A percentile compares a stretch with the other conserved stretches of the same genome.
Evolutionary conservation across 2,888 invertebrate species (phyloP).

Genomic region (Neuroscelio doddi): DNA sequence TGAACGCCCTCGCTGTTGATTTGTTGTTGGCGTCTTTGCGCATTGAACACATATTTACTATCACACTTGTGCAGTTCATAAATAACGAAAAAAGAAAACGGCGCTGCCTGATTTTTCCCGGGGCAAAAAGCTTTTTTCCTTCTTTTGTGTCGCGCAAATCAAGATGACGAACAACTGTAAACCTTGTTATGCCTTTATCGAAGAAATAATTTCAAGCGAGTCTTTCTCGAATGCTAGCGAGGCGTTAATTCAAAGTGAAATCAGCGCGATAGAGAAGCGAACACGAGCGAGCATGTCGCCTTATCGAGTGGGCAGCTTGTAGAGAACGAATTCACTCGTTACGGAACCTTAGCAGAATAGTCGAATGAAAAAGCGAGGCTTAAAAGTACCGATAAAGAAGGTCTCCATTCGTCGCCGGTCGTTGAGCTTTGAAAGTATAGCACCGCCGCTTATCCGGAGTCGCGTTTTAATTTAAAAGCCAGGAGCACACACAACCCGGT

Average conservation of each 20-base stretch:
- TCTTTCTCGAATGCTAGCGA: constrained; percentile 5
- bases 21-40: constrained; percentile 13
- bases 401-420: constrained; percentile 28
- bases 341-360: constrained; percentile 19
- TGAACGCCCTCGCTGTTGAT: constrained; percentile 16
- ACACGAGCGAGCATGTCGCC: constrained; percentile 24
- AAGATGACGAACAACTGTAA: constrained; percentile 23
- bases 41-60: too few relatives aligned
- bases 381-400: constrained; percentile 47
- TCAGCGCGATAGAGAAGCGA: constrained; percentile 17
- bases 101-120: not conserved
- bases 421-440: constrained; percentile 34
- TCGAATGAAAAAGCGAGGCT: constrained; percentile 28
- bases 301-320: constrained; percentile 36
- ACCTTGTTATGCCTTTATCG: constrained; percentile 29
- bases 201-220: constrained; percentile 19
- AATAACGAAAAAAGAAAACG: constrained; percentile 7
- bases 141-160: not conserved
- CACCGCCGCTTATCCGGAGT: constrained; percentile 31
- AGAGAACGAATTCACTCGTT: constrained; percentile 40
- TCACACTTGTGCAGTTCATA: too few relatives aligned
- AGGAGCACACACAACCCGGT: constrained; percentile 33
- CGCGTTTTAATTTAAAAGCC: constrained; percentile 42
- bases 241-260: constrained; percentile 28
- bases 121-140: too few relatives aligned